Base-by-base conservation (phyloP, 1,140 invertebrate species). In the Harpegnathos saltator region DNA sequence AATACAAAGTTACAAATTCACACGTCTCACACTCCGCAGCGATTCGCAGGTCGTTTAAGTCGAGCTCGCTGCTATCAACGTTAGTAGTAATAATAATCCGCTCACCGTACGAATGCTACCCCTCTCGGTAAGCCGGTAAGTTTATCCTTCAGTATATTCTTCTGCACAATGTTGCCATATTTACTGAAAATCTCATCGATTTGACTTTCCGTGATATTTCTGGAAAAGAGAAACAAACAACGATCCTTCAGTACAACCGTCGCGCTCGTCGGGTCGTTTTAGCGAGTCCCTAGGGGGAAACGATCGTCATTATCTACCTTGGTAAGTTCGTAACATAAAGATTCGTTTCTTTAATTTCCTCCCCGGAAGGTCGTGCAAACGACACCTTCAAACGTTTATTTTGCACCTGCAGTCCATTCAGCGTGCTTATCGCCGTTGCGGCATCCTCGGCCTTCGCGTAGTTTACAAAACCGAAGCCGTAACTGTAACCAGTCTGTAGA, bases 391-490 rank as follows among this genome's bases (percentile, higher is more conserved):
- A 94, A 77, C 94, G 92, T 88, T 95, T 95, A 93, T 98, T 97
- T 89, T 98, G 97, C 52, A 98, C 96, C 92, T 98, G 97, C 82
- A 98, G 96, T 26, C 98, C 98, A 94, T 99, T 99, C 82, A 99
- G 95, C 9, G 96, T 96, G 87, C 96, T 95, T 82, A 99, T 98
- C 38, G 98, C 98, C 89, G 96, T 96, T 54, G 96, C 94, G 24
- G 98, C 98, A 95, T 98, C 98, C 91, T 98, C 97, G 82, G 97
- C 96, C 85, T 96, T 96, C 38, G 96, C 95, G 93, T 98, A 99
- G 93, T 99, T 98, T 19, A 99, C 98, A 95, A 99, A 99, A 22
- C 98, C 98, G 94, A 99, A 99, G 17, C 98, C 98, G 94, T 98
- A 99, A 93, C 98, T 98, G 93, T 99, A 99, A 26, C 98, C 98